A percentile compares a stretch with the other conserved stretches of the same genome.
Conservation (phyloP, 2,113 vertebrate species). For the Arothron firmamentum region DNA sequence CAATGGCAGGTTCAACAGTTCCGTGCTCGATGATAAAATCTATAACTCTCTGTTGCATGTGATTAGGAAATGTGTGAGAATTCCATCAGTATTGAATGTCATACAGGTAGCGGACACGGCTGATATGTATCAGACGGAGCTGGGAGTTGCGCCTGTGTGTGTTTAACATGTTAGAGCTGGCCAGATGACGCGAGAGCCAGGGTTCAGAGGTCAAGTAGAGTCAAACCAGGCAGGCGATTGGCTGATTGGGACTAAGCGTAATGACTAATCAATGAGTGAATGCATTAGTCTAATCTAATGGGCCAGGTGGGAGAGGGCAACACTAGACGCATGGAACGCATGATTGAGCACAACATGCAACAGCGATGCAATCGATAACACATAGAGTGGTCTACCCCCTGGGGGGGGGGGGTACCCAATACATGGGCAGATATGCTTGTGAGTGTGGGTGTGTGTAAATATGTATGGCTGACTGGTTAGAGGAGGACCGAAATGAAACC, state of each 20-base stretch:
- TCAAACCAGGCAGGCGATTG: constrained; percentile 82
- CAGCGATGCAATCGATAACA: constrained; percentile 87
- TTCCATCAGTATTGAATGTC: constrained; percentile 42
- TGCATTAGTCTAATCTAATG: constrained; percentile 96
- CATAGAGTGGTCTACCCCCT: constrained; percentile 84
- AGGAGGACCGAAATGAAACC: constrained; percentile 44
- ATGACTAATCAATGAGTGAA: constrained; percentile 98
- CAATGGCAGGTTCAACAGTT: constrained; percentile 33
- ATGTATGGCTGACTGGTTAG: constrained; percentile 51
- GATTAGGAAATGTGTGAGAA: constrained; percentile 50
- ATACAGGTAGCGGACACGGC: constrained; percentile 35
- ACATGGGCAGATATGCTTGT: constrained; percentile 39
- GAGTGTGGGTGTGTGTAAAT: constrained; percentile 38
- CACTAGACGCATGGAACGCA: constrained; percentile 87
- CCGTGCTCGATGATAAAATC: constrained; percentile 43
- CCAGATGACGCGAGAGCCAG: constrained; percentile 42
- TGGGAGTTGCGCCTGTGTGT: constrained; percentile 27
- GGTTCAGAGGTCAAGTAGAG: constrained; percentile 67
- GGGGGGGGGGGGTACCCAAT: constrained; percentile 44
- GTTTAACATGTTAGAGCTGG: constrained; percentile 51
- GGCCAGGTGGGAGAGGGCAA: constrained; percentile 90
- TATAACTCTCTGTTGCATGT: constrained; percentile 60
- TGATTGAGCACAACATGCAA: constrained; percentile 90
- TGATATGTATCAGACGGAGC: constrained; percentile 26
- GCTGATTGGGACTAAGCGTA: constrained; percentile 92